A percentile compares a stretch with the other conserved stretches of the same genome.
phyloP scores from a whole-genome alignment of 2,797 vertebrate genomes.

The Tokudaia muenninki region DNA sequence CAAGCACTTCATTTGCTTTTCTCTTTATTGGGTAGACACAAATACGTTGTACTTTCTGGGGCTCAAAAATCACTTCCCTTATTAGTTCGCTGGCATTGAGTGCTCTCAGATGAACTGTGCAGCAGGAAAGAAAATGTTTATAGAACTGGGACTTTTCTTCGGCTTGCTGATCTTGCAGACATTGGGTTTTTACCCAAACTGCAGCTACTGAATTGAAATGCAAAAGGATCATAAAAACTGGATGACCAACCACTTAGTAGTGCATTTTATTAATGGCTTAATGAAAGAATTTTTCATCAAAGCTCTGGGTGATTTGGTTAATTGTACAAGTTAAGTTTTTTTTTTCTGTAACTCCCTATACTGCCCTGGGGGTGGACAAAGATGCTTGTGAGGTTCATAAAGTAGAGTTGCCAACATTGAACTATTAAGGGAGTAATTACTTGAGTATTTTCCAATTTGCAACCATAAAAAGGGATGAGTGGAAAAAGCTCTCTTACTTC shows the following conservation, averaged over 20 bases:
- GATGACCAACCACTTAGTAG: constrained; percentile 74
- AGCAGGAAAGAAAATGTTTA: constrained; percentile 44
- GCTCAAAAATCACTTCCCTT: constrained; percentile 71
- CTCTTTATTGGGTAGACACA: constrained; percentile 72
- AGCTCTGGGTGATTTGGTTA: constrained; percentile 76
- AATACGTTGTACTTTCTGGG: constrained; percentile 69
- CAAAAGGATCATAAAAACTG: constrained; percentile 78
- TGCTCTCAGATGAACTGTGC: constrained; percentile 63
- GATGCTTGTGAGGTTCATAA: constrained; percentile 78
- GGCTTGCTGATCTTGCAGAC: constrained; percentile 79
- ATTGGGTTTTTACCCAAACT: constrained; percentile 81
- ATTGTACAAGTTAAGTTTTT: constrained; percentile 77
- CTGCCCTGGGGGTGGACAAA: constrained; percentile 63
- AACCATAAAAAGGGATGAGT: constrained; percentile 78
- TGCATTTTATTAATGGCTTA: constrained; percentile 79
- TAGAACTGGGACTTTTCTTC: constrained; percentile 67
- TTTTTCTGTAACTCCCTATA: constrained; percentile 28
- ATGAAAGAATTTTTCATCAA: constrained; percentile 75
- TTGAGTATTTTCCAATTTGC: constrained; percentile 83
- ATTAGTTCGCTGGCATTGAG: constrained; percentile 60
- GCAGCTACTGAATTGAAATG: constrained; percentile 76
- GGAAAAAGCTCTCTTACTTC: constrained; percentile 77
- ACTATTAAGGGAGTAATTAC: constrained; percentile 82
- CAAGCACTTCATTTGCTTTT: constrained; percentile 74
- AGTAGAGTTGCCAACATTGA: constrained; percentile 72